Percentiles rank a stretch among this genome's conserved stretches.
phyloP scores from a whole-genome alignment of 2,113 vertebrate genomes.

The Platichthys stellatus region DNA sequence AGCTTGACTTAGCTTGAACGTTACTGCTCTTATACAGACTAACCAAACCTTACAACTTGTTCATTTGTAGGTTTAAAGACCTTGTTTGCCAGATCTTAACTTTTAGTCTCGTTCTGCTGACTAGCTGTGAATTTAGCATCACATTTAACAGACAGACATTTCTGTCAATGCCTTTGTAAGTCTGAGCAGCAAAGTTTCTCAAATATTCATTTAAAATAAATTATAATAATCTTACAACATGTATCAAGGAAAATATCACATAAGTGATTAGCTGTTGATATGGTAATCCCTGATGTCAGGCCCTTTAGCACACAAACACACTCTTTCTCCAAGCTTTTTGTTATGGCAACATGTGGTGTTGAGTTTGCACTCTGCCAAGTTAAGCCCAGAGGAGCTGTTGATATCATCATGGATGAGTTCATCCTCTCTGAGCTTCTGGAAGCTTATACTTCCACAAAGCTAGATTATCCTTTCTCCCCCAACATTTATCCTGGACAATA shows the following conservation, averaged over 20 bases:
- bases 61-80: too few relatives aligned
- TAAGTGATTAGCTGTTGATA: conserved; percentile 16
- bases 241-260: background rate
- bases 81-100: too few relatives aligned
- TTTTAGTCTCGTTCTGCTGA: too few relatives aligned
- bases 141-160: too few relatives aligned
- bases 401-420: conserved; percentile 33
- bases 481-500: background rate
- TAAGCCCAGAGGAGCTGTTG: conserved; percentile 37
- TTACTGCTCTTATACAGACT: too few relatives aligned
- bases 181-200: too few relatives aligned
- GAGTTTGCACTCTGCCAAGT: conserved; percentile 30
- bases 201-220: background rate
- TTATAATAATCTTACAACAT: background rate
- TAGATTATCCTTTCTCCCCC: conserved; percentile 3
- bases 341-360: conserved; percentile 39
- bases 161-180: too few relatives aligned
- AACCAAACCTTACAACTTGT: too few relatives aligned
- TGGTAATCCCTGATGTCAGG: conserved; percentile 25
- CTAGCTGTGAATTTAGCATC: too few relatives aligned
- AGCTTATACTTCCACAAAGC: conserved; percentile 9
- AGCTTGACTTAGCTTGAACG: too few relatives aligned
- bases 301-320: conserved; percentile 3
- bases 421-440: conserved; percentile 18
- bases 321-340: background rate